Percentiles rank a stretch among this genome's conserved stretches.
These are phyloP conservation scores for Flexamia atlantica DNA, from an alignment of 2,888 invertebrate genomes.

Conservation along the genomic window DNA sequence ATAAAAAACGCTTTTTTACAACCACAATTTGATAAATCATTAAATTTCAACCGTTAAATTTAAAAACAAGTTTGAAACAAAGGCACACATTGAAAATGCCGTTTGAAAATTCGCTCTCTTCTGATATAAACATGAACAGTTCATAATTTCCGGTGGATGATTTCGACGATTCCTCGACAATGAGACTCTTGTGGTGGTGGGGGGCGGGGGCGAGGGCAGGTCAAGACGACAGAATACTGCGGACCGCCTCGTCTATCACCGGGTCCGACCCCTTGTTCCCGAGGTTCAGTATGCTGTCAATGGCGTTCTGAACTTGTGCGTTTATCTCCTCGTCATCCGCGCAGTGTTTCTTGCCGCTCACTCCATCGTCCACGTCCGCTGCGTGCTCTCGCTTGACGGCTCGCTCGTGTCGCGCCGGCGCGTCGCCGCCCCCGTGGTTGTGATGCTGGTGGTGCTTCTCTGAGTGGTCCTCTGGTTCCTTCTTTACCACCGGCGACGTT, in stretches of 20 bases:
- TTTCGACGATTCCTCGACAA: slow-evolving; percentile 35
- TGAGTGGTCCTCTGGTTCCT: slow-evolving; percentile 7
- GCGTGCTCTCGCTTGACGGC: slow-evolving; percentile 66
- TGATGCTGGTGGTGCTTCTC: slow-evolving; percentile 11
- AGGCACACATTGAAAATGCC: slow-evolving; percentile 26
- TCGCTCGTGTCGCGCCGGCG: neutral
- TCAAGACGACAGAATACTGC: slow-evolving; percentile 67
- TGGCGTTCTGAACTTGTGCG: slow-evolving; percentile 88
- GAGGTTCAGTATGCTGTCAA: slow-evolving; percentile 87
- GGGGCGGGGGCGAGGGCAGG: slow-evolving; percentile 32
- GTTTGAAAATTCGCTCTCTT: neutral
- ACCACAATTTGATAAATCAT: neutral
- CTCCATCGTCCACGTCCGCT: slow-evolving; percentile 80
- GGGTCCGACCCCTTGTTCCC: slow-evolving; percentile 74
- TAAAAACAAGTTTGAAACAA: slow-evolving; percentile 26
- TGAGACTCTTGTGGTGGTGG: neutral
- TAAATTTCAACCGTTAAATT: neutral
- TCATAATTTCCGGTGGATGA: slow-evolving; percentile 30
- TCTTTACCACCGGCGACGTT: neutral
- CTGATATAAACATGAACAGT: neutral
- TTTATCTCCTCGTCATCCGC: slow-evolving; percentile 82
- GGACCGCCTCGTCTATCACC: slow-evolving; percentile 67
- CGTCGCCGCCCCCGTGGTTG: neutral
- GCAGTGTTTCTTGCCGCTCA: slow-evolving; percentile 82
- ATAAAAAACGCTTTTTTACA: too few relatives aligned